phyloP scores from a whole-genome alignment of 2,888 invertebrate species.

The Emesis furor region DNA sequence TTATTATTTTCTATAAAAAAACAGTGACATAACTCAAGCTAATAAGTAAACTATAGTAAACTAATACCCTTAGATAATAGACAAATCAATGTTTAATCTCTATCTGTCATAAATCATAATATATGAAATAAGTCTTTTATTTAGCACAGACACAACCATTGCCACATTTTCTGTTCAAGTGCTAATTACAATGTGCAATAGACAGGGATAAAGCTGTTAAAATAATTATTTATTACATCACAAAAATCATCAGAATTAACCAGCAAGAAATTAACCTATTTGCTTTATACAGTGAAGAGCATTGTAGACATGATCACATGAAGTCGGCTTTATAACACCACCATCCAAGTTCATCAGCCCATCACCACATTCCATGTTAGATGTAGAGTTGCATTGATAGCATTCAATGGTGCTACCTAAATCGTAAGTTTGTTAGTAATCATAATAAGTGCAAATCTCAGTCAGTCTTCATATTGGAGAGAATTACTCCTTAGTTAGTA shows the following conservation, averaged over 20 bases:
- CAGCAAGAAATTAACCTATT: slow-evolving; percentile 87
- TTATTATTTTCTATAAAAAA: too few species aligned
- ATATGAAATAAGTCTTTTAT: too few species aligned
- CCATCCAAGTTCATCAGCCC: slow-evolving; percentile 92
- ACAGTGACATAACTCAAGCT: too few species aligned
- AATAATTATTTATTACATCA: background rate
- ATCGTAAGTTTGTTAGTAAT: slow-evolving; percentile 54
- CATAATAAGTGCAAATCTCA: background rate
- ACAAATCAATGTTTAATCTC: too few species aligned
- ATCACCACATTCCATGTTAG: slow-evolving; percentile 94
- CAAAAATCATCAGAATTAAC: background rate
- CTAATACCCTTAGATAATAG: too few species aligned
- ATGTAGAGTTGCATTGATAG: slow-evolving; percentile 95
- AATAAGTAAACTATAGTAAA: too few species aligned
- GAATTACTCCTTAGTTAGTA: background rate
- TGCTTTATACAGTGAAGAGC: slow-evolving; percentile 97
- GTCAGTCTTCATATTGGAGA: too few species aligned
- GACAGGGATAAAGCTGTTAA: too few species aligned
- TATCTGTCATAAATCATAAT: too few species aligned
- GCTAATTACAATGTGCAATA: too few species aligned
- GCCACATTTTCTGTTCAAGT: too few species aligned
- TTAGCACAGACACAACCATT: too few species aligned
- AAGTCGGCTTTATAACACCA: slow-evolving; percentile 91
- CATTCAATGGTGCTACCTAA: slow-evolving; percentile 93
- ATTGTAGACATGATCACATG: slow-evolving; percentile 95